Evolutionary conservation across 2,113 vertebrate species (phyloP).

Genomic region (Anser brachyrhynchus): DNA sequence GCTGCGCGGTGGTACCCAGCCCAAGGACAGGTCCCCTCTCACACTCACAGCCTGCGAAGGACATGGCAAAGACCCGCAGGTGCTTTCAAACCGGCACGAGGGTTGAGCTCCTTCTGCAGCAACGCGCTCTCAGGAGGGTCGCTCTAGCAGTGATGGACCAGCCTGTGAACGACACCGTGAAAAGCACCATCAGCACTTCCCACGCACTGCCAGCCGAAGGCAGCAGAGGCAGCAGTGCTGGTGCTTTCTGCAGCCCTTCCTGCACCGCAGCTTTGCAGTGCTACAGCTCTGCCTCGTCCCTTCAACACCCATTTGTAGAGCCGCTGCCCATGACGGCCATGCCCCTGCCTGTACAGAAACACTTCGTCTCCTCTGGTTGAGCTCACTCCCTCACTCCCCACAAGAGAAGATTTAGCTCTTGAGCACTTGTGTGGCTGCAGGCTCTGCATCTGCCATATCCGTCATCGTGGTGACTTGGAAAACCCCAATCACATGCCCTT

Average conservation of each 20-base stretch:
- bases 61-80: background rate
- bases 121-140: rapidly evolving
- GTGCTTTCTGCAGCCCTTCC: background rate
- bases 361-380: background rate
- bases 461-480: background rate
- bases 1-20: background rate
- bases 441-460: background rate
- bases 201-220: background rate
- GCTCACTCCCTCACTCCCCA: background rate
- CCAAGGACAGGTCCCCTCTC: background rate
- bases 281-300: background rate
- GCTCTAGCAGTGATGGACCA: rapidly evolving
- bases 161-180: background rate
- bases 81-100: background rate
- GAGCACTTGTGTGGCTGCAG: background rate
- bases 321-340: background rate
- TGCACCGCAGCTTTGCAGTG: background rate
- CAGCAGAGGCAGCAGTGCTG: rapidly evolving
- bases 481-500: background rate
- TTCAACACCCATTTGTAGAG: no score
- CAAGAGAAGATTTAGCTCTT: background rate
- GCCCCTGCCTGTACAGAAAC: background rate
- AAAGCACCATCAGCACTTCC: background rate
- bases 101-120: background rate
- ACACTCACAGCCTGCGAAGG: background rate